Evolutionary conservation across 2,888 invertebrate genomes (phyloP).

Genomic region (Philereme transversata): DNA sequence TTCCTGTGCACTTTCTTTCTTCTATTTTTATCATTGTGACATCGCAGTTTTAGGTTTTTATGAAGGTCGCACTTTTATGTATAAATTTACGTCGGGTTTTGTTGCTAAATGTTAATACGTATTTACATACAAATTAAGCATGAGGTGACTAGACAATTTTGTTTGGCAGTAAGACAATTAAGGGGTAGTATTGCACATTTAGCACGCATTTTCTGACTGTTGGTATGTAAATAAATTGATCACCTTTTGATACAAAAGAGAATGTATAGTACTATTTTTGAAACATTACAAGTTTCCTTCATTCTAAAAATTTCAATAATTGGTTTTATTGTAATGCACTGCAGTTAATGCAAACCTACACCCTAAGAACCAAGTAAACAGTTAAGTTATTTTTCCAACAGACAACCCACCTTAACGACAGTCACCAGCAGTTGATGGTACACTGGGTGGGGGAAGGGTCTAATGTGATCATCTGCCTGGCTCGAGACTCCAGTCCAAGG

Average conservation of each 20-base stretch:
- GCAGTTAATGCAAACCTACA: too few species aligned
- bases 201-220: not conserved
- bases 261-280: too few species aligned
- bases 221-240: too few species aligned
- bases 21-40: constrained; percentile 51
- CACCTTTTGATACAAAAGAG: too few species aligned
- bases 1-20: constrained; percentile 45
- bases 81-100: constrained; percentile 31
- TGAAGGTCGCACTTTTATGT: constrained; percentile 40
- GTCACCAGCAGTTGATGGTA: constrained; percentile 94
- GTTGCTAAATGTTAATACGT: not conserved
- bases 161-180: constrained; percentile 3
- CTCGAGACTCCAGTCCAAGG: constrained; percentile 87
- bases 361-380: too few species aligned
- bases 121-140: not conserved
- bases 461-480: constrained; percentile 93
- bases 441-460: constrained; percentile 96
- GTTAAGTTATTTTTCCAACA: constrained; percentile 63
- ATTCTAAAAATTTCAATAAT: too few species aligned
- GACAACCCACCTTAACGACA: constrained; percentile 91
- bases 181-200: not conserved
- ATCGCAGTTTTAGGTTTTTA: constrained; percentile 34
- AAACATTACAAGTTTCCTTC: too few species aligned
- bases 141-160: constrained; percentile 4
- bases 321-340: too few species aligned